These are phyloP conservation scores for Rhadina sibilatrix DNA, from an alignment of 2,113 vertebrate genomes.

Conservation along the genomic window DNA sequence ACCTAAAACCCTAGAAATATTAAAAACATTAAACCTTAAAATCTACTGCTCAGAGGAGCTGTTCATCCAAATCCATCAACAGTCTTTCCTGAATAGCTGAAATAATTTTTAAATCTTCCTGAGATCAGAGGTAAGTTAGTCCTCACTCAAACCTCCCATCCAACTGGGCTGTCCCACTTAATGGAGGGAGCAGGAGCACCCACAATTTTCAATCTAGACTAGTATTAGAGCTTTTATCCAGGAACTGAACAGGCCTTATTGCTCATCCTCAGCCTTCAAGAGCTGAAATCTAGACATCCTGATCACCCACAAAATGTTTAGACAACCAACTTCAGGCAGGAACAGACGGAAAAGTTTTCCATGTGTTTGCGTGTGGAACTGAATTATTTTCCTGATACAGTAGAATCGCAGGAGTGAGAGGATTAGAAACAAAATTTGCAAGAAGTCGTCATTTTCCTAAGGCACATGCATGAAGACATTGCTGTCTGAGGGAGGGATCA, in stretches of 20 bases:
- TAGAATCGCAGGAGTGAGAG: not conserved
- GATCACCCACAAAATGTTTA: not conserved
- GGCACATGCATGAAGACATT: not conserved
- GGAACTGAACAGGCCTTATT: not conserved
- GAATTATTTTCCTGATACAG: not conserved
- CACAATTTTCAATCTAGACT: not conserved
- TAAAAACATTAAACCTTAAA: not conserved
- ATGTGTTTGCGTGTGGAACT: fast-evolving
- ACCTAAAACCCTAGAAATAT: not conserved
- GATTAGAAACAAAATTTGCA: not conserved
- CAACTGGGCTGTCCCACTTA: not conserved
- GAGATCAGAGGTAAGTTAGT: not conserved
- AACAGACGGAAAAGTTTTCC: not conserved
- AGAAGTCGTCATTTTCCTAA: not conserved
- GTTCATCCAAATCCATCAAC: not conserved
- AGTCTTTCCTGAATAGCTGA: not conserved
- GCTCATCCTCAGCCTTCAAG: not conserved
- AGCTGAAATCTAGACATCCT: not conserved
- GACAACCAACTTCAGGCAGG: not conserved
- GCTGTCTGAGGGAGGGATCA: not conserved
- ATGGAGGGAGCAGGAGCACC: not conserved
- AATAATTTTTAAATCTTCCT: not conserved
- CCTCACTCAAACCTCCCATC: not conserved
- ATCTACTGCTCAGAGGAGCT: not conserved
- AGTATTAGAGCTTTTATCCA: not conserved